These are phyloP conservation scores for Chrysotoxum bicinctum DNA, from an alignment of 2,888 invertebrate species.

Conservation along the genomic window DNA sequence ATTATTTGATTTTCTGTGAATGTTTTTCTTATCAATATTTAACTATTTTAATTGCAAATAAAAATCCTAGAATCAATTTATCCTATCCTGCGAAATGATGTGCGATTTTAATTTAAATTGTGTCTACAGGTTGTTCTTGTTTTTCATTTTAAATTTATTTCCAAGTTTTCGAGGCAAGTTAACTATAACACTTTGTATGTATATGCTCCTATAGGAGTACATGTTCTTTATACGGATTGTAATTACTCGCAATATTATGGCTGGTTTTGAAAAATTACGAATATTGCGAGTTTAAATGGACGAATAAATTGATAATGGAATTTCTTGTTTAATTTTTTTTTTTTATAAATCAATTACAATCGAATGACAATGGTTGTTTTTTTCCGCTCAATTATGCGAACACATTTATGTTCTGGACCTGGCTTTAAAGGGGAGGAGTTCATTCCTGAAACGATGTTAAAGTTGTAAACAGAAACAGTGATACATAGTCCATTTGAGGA, in stretches of 20 bases:
- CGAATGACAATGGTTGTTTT: conserved; percentile 15
- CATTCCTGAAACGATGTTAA: conserved; percentile 28
- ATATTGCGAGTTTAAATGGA: neutral
- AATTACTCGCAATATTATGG: neutral
- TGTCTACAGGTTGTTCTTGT: neutral
- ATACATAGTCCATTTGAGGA: conserved; percentile 1
- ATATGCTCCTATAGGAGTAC: too few species aligned
- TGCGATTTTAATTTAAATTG: neutral
- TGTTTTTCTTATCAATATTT: neutral
- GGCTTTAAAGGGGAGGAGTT: conserved; percentile 26
- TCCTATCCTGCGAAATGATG: neutral
- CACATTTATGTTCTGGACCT: conserved; percentile 17
- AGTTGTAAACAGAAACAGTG: conserved; percentile 30
- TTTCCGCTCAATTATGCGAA: conserved; percentile 53
- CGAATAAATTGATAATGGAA: conserved; percentile 49
- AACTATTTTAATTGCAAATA: neutral
- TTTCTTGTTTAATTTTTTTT: conserved; percentile 43
- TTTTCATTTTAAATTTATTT: neutral
- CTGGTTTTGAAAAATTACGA: neutral
- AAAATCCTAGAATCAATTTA: neutral
- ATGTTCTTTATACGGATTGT: too few species aligned
- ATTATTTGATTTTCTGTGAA: neutral
- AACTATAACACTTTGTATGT: neutral
- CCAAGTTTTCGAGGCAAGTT: neutral
- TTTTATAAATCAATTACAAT: conserved; percentile 54